phyloP scores from a whole-genome alignment of 2,888 invertebrate genomes.

The Drosophila robusta region DNA sequence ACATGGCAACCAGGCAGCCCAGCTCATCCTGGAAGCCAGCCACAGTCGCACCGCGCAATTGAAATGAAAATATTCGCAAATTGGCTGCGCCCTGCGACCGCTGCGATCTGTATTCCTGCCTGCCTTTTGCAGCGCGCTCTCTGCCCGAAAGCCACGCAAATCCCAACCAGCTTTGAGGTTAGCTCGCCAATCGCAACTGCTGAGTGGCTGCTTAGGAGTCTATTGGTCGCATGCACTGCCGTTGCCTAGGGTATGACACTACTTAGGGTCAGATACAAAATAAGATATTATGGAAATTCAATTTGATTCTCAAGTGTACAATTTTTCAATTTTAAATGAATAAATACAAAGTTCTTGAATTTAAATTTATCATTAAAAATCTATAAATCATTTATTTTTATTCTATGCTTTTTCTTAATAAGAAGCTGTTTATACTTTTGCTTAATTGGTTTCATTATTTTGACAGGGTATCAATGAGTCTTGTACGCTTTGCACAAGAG shows the following conservation, averaged over 20 bases:
- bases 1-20: constrained; percentile 25
- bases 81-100: constrained; percentile 77
- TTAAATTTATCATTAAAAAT: no score
- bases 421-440: no score
- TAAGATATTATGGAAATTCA: no score
- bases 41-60: constrained; percentile 65
- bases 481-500: background rate
- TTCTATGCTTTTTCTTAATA: no score
- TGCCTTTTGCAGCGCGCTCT: constrained; percentile 4
- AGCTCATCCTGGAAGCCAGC: constrained; percentile 61
- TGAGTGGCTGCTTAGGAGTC: constrained; percentile 4
- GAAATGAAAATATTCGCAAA: constrained; percentile 84
- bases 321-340: no score
- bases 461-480: constrained; percentile 30
- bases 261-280: background rate
- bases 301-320: no score
- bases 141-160: constrained; percentile 46
- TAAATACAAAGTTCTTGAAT: no score
- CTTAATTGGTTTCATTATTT: background rate
- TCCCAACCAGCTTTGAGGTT: constrained; percentile 37
- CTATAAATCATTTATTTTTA: no score
- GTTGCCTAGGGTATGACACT: background rate
- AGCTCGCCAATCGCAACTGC: constrained; percentile 18
- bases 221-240: background rate
- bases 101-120: constrained; percentile 26